Evolutionary conservation across 2,888 invertebrate species (phyloP).

Genomic region (Ceratothoa steindachneri): DNA sequence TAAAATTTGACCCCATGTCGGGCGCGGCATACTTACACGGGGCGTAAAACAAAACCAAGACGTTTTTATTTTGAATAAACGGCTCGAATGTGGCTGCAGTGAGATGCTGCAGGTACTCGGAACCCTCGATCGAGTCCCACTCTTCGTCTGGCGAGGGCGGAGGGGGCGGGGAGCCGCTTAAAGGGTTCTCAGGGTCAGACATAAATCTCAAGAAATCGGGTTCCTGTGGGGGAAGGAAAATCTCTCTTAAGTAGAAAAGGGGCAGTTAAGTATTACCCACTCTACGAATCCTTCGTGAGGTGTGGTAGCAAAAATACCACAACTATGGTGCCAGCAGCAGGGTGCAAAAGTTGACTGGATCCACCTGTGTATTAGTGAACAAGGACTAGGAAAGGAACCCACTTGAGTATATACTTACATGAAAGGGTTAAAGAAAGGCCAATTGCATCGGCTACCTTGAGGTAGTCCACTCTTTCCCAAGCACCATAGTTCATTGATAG

Average conservation of each 20-base stretch:
- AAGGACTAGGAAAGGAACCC: too few relatives aligned
- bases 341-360: too few relatives aligned
- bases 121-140: constrained; percentile 56
- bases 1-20: too few relatives aligned
- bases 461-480: too few relatives aligned
- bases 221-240: constrained; percentile 57
- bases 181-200: constrained; percentile 55
- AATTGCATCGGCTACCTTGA: too few relatives aligned
- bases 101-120: constrained; percentile 54
- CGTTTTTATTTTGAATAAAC: constrained; percentile 28
- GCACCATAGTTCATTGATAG: too few relatives aligned
- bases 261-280: background rate
- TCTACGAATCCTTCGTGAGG: background rate
- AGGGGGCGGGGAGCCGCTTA: constrained; percentile 50
- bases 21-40: constrained; percentile 55
- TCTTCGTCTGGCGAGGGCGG: constrained; percentile 53
- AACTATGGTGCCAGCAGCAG: background rate
- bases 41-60: constrained; percentile 45
- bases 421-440: too few relatives aligned
- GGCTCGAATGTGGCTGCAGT: constrained; percentile 34
- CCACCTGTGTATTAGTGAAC: too few relatives aligned
- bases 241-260: background rate
- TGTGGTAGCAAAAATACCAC: background rate
- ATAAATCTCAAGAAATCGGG: constrained; percentile 66
- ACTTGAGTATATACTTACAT: too few relatives aligned